phyloP scores from a whole-genome alignment of 2,113 vertebrate genomes.

The Aptenodytes forsteri region DNA sequence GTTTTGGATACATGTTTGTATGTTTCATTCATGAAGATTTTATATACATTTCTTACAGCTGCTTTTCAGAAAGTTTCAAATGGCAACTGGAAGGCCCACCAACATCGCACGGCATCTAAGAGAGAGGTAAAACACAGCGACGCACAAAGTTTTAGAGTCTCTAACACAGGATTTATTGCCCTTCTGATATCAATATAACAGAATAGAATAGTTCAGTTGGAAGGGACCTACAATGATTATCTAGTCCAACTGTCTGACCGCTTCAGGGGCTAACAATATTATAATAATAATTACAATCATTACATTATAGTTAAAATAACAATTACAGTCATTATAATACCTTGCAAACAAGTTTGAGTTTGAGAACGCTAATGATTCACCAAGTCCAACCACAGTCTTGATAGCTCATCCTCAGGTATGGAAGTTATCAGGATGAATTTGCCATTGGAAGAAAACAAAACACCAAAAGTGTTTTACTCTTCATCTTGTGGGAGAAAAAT shows the following conservation, averaged over 20 bases:
- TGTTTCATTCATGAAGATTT: background rate
- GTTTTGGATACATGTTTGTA: background rate
- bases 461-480: background rate
- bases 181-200: background rate
- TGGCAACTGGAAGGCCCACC: background rate
- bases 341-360: background rate
- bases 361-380: accelerated
- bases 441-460: background rate
- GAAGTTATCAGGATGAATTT: background rate
- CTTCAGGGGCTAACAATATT: background rate
- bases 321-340: background rate
- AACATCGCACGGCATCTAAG: background rate
- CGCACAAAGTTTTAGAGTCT: background rate
- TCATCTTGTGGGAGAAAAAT: background rate
- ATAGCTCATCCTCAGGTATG: background rate
- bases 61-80: background rate
- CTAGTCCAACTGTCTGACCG: background rate
- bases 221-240: background rate
- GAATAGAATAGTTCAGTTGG: background rate
- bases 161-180: background rate
- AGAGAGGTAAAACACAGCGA: background rate
- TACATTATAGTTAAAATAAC: background rate
- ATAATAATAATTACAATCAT: background rate
- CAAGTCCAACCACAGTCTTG: background rate
- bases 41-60: background rate